A percentile compares a stretch with the other conserved stretches of the same genome.
phyloP scores from a whole-genome alignment of 2,888 invertebrate genomes.

The Meghimatium bilineatum region DNA sequence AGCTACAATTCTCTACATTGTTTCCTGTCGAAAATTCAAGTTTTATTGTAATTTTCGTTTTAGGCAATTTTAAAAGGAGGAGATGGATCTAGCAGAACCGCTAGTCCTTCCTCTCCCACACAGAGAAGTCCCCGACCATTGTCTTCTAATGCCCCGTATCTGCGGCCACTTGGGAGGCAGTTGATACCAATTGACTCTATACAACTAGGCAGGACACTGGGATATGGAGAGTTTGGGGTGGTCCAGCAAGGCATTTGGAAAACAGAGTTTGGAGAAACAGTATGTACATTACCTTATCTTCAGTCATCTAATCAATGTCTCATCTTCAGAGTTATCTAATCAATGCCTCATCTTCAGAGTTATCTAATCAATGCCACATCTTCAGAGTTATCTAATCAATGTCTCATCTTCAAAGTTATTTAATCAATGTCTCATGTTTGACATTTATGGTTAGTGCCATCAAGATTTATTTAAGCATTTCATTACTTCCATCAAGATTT shows the following conservation, averaged over 20 bases:
- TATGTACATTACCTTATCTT: slow-evolving; percentile 72
- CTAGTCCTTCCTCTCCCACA: slow-evolving; percentile 65
- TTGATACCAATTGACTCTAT: slow-evolving; percentile 93
- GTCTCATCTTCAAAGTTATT: too few species aligned
- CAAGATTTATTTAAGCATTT: background rate
- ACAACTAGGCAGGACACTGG: slow-evolving; percentile 94
- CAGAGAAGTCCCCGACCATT: slow-evolving; percentile 56
- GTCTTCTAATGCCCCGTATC: slow-evolving; percentile 50
- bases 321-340: too few species aligned
- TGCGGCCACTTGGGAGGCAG: slow-evolving; percentile 78
- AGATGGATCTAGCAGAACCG: slow-evolving; percentile 55
- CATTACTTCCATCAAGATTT: background rate
- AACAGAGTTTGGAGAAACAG: slow-evolving; percentile 90
- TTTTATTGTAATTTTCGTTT: background rate
- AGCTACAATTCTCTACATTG: too few species aligned
- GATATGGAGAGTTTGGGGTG: slow-evolving; percentile 97
- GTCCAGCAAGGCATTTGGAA: slow-evolving; percentile 99
- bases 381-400: too few species aligned
- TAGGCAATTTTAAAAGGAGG: slow-evolving; percentile 62
- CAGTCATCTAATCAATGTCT: too few species aligned
- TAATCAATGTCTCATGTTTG: too few species aligned
- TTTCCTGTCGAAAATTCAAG: too few species aligned
- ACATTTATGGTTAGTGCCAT: too few species aligned
- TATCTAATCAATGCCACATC: too few species aligned
- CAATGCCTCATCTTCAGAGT: too few species aligned